Evolutionary conservation across 2,797 vertebrate genomes (phyloP), one percentile per base, ranked within the genome.

Genomic region (Cyprinella venusta): DNA sequence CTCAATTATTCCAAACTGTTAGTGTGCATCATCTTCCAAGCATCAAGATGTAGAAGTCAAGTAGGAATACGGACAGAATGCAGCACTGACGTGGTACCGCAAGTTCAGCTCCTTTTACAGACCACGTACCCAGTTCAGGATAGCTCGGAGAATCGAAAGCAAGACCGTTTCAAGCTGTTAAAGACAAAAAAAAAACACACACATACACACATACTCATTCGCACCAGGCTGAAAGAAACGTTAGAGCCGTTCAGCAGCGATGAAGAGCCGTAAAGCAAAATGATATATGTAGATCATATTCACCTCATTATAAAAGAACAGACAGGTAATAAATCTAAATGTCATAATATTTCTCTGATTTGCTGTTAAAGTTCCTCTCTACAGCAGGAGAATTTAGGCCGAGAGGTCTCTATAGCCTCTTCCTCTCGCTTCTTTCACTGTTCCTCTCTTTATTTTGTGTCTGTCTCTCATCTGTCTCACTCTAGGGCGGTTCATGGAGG

Each of bases 241-340:
- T 95, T 94, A 93, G 92, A 91, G 50, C 88, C 91, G 90, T 91
- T 90, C 79, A 95, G 95, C 95, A 89, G 83, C 90, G 87, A 88
- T 79, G 87, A 90, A 92, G 91, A 93, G 90, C 92, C 88, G 82
- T 63, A 24, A 90, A 91, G 84, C 76, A 64, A 74, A 84, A 88
- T 82, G 50, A 88, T 52, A 83, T 80, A 86, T 67, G 76, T 40
- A 80, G 54, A 72, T 84, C 78, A 74, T 61, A 71, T 26, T 75
- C 40, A 56, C 24, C 75, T 54, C 52, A 52, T 67, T 70, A 45
- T 70, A 88, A 84, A 80, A 72, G 79, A 83, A 84, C 78, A 88
- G 87, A 80, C 86, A 89, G 71, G 87, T 63, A 56, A 76, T 79
- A 83, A 90, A 89, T 90, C 92, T 88, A 18, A 83, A 90, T 88